These are phyloP conservation scores for Podilymbus podiceps DNA, from an alignment of 2,113 vertebrate species.

Conservation along the genomic window DNA sequence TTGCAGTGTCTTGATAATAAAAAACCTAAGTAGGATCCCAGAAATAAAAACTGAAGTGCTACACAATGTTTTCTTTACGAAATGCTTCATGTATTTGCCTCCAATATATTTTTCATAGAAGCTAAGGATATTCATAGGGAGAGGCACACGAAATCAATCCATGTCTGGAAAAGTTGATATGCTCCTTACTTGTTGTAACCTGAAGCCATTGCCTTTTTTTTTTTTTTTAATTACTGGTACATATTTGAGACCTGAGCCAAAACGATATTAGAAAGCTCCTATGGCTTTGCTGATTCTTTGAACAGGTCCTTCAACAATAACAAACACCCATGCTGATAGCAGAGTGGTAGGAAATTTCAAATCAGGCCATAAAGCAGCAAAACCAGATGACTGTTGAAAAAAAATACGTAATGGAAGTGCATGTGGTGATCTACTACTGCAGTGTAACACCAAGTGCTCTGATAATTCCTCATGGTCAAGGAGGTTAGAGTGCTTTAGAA, in stretches of 20 bases:
- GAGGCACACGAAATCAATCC: background rate
- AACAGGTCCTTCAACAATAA: background rate
- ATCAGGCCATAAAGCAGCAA: background rate
- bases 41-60: background rate
- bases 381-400: background rate
- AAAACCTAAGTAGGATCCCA: background rate
- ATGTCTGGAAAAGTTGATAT: slow-evolving; percentile 33
- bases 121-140: background rate
- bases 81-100: background rate
- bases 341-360: background rate
- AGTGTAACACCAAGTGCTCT: background rate
- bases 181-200: slow-evolving; percentile 41
- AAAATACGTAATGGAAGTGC: background rate
- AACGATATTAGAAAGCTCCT: slow-evolving; percentile 1
- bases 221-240: slow-evolving; percentile 23
- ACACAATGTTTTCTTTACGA: background rate
- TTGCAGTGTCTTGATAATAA: background rate
- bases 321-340: background rate
- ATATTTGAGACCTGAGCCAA: slow-evolving; percentile 42
- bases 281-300: background rate
- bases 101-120: background rate
- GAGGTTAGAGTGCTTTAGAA: background rate
- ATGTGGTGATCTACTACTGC: background rate
- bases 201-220: background rate
- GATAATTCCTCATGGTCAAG: background rate